A percentile compares a stretch with the other conserved stretches of the same genome.
phyloP scores from a whole-genome alignment of 2,888 invertebrate species.

The Fragum sueziense region DNA sequence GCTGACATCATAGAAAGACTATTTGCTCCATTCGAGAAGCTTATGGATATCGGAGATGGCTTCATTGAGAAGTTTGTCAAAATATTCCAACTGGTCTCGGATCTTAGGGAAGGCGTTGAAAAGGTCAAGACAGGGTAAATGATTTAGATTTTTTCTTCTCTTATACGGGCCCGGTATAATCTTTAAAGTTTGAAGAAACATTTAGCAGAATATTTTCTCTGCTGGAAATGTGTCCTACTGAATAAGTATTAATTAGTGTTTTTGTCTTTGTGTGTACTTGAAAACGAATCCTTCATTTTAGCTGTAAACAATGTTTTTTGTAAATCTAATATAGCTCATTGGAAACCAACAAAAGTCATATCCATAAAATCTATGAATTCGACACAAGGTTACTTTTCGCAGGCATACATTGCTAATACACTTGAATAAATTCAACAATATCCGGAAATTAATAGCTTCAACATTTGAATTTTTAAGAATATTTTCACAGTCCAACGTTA shows the following conservation, averaged over 20 bases:
- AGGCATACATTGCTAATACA: not conserved
- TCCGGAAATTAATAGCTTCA: not conserved
- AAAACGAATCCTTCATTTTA: too few relatives aligned
- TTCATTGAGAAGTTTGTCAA: not conserved
- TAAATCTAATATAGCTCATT: too few relatives aligned
- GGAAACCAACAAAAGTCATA: not conserved
- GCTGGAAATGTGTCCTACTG: too few relatives aligned
- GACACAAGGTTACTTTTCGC: not conserved
- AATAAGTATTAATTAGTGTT: too few relatives aligned
- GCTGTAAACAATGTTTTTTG: too few relatives aligned
- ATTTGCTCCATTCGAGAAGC: conserved; percentile 6
- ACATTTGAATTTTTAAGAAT: not conserved
- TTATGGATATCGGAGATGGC: not conserved
- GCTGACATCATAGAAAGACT: conserved; percentile 1
- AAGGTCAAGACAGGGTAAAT: conserved; percentile 22
- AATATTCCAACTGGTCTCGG: not conserved
- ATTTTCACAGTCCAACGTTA: not conserved
- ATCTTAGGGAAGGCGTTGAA: conserved; percentile 3
- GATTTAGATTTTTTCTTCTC: not conserved
- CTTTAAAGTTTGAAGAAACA: too few relatives aligned
- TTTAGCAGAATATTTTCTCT: too few relatives aligned
- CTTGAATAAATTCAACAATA: not conserved
- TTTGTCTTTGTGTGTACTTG: too few relatives aligned
- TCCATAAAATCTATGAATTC: not conserved
- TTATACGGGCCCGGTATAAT: too few relatives aligned